Evolutionary conservation across 2,113 vertebrate species (phyloP), one percentile per base, ranked within the genome.

Genomic region (Spea multiplicata): DNA sequence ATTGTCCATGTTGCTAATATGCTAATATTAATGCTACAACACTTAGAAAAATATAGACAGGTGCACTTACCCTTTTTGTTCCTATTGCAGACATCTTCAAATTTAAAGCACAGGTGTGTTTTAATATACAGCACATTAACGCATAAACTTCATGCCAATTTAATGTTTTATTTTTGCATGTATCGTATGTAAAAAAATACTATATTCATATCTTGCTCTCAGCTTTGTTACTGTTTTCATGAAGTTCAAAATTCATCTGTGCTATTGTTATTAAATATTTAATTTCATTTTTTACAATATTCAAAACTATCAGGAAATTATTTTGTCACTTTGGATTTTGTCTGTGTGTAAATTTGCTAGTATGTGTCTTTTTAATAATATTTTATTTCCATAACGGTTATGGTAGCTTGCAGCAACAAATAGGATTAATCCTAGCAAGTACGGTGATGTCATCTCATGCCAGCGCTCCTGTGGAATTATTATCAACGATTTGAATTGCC

Each of bases 401-500:
- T 30, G 30, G 30, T 30, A 66, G 44, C n/a, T 65, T 46, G 62
- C 57, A 74, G 16, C 13, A 30, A 46, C 10, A 57, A 4, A 44
- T 75, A 47, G 44, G 53, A 75, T 55, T 6, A 0, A 66, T 66
- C 47, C 16, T 46, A n/a, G 64, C 7, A 45, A 46, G 47, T 16
- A n/a, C 9, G 5, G 53, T 49, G 55, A 70, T 45, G 61, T 70
- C 67, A 77, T 55, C 16, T 44, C 14, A 44, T 30, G 5, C 61
- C 44, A 10, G 12, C 8, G 10, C 57, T 78, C 55, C 66, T 49
- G 72, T 72, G 16, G 71, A 64, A 72, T 65, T 78, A 66, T 65
- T 44, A 65, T 78, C 44, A 14, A 71, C 47, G 3, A 59, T 69
- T 66, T 72, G 61, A 72, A 78, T 78, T 72, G 71, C 66, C 76